phyloP scores from a whole-genome alignment of 2,888 invertebrate genomes.

The Ephialtes manifestator region DNA sequence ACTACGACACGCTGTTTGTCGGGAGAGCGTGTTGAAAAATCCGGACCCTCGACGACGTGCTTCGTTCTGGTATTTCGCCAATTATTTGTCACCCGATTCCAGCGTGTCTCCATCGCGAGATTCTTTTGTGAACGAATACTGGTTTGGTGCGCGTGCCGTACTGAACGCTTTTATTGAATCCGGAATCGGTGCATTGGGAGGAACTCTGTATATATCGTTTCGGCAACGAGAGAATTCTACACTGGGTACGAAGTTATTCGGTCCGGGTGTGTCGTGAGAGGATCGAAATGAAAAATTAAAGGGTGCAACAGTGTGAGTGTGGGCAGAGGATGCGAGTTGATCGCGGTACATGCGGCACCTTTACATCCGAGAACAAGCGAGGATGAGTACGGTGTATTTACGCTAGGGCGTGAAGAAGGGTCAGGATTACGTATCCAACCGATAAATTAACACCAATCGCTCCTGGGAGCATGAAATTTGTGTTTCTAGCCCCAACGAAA shows the following conservation, averaged over 20 bases:
- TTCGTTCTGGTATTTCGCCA: conserved; percentile 46
- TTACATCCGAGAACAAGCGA: conserved; percentile 18
- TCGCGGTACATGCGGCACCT: conserved; percentile 17
- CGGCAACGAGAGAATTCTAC: conserved; percentile 10
- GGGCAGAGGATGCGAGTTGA: conserved; percentile 10
- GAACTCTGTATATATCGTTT: not conserved
- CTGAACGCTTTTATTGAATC: conserved; percentile 53
- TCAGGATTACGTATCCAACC: conserved; percentile 65
- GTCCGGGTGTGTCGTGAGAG: not conserved
- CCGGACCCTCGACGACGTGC: conserved; percentile 5
- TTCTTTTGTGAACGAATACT: conserved; percentile 24
- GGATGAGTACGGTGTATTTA: conserved; percentile 30
- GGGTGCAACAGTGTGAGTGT: conserved; percentile 16
- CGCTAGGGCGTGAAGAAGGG: conserved; percentile 62
- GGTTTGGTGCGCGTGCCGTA: not conserved
- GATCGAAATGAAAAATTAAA: conserved; percentile 50
- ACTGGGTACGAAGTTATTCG: conserved; percentile 25
- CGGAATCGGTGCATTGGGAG: not conserved
- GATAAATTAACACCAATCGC: conserved; percentile 75
- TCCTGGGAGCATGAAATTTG: conserved; percentile 74
- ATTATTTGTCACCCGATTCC: conserved; percentile 55
- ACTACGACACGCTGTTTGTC: conserved; percentile 2
- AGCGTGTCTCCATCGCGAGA: conserved; percentile 11
- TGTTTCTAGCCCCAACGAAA: conserved; percentile 71
- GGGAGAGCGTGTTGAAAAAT: conserved; percentile 9